phyloP scores from a whole-genome alignment of 2,113 vertebrate genomes.

The Lanius ludovicianus region DNA sequence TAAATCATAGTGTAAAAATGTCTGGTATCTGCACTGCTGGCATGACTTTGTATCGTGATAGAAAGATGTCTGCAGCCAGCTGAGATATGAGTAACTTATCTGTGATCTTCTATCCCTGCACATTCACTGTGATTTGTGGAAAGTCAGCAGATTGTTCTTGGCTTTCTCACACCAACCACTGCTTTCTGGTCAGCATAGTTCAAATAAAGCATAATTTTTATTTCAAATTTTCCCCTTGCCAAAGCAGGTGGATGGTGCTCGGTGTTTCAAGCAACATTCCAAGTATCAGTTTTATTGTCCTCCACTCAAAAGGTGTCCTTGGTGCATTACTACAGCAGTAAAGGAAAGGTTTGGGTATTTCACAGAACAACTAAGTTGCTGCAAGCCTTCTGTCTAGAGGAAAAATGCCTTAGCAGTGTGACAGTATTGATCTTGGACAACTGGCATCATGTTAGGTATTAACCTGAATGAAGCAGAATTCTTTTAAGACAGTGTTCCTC shows the following conservation, averaged over 20 bases:
- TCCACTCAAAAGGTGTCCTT: not conserved
- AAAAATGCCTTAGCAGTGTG: not conserved
- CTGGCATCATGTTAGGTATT: not conserved
- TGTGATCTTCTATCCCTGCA: not conserved
- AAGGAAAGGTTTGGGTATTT: not conserved
- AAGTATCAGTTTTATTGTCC: not conserved
- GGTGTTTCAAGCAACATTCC: not conserved
- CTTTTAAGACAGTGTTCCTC: not conserved
- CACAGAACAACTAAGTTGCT: not conserved
- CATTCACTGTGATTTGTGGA: not conserved
- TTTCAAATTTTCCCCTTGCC: not conserved
- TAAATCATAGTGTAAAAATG: not conserved
- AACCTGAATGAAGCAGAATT: not conserved
- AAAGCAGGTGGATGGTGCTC: not conserved
- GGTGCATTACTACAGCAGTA: not conserved
- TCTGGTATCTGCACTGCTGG: not conserved
- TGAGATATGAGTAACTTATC: not conserved
- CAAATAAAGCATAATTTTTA: not conserved
- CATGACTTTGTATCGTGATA: not conserved
- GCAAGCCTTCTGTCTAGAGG: not conserved
- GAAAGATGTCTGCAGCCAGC: not conserved
- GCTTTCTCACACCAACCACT: not conserved
- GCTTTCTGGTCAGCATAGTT: not conserved
- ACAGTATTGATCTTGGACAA: not conserved
- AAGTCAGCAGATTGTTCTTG: not conserved